A percentile compares a stretch with the other conserved stretches of the same genome.
These are phyloP conservation scores for Meriones psammophilus DNA, from an alignment of 2,797 vertebrate species.

Conservation along the genomic window DNA sequence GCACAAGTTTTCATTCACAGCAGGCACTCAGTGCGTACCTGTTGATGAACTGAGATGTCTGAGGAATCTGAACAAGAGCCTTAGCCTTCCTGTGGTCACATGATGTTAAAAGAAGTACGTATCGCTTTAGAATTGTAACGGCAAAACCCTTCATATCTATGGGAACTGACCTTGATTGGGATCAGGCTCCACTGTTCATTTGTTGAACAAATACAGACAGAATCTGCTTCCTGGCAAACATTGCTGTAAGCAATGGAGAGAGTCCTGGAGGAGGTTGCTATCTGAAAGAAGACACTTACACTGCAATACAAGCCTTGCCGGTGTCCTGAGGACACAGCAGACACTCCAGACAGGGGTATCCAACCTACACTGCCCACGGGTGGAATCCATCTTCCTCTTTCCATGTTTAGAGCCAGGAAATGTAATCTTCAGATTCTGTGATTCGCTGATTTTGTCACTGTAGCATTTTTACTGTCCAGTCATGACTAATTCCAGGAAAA, in stretches of 20 bases:
- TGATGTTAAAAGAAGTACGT: background rate
- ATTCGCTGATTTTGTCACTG: background rate
- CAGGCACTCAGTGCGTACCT: constrained; percentile 17
- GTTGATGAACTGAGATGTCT: background rate
- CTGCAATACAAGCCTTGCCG: background rate
- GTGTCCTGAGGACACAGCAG: background rate
- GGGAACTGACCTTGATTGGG: constrained; percentile 1
- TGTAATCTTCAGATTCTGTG: background rate
- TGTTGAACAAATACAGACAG: constrained; percentile 58
- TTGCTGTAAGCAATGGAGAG: background rate
- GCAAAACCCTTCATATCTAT: background rate
- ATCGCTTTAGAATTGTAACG: background rate
- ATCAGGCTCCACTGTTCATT: constrained; percentile 22
- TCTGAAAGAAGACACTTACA: constrained; percentile 39
- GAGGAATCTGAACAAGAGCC: constrained; percentile 40
- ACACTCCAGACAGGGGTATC: background rate
- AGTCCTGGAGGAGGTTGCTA: constrained; percentile 10
- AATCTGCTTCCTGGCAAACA: constrained; percentile 10
- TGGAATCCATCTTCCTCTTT: background rate
- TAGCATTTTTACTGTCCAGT: constrained; percentile 6
- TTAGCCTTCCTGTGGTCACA: constrained; percentile 24
- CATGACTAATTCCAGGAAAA: constrained; percentile 13
- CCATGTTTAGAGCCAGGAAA: background rate
- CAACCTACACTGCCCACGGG: background rate
- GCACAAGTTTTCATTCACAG: background rate